Percentiles rank a stretch among this genome's conserved stretches.
These are phyloP conservation scores for Channallabes apus DNA, from an alignment of 2,797 vertebrate species.

Conservation along the genomic window DNA sequence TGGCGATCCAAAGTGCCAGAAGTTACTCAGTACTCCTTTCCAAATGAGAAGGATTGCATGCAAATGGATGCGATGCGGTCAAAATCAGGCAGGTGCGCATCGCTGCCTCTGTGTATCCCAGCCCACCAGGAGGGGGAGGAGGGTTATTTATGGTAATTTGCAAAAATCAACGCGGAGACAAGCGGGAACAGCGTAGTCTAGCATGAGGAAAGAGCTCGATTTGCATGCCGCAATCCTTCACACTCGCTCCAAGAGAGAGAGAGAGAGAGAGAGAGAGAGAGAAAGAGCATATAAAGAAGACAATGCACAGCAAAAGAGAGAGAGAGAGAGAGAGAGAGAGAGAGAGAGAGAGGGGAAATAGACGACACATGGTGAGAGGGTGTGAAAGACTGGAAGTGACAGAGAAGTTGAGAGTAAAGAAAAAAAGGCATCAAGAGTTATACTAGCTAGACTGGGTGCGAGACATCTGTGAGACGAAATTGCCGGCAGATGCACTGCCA, in stretches of 20 bases:
- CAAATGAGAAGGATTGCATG: not conserved
- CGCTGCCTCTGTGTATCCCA: not conserved
- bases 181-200: constrained; percentile 24
- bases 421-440: not conserved
- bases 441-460: not conserved
- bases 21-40: not conserved
- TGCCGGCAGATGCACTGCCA: not conserved
- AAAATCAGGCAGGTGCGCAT: constrained; percentile 13
- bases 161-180: constrained; percentile 43
- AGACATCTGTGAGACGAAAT: not conserved
- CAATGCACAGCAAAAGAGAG: too few species aligned
- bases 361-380: not conserved
- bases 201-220: not conserved
- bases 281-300: too few species aligned
- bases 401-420: not conserved
- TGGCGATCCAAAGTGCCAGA: not conserved
- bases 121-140: constrained; percentile 3
- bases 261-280: too few species aligned
- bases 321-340: too few species aligned
- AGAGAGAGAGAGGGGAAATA: not conserved
- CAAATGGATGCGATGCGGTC: not conserved
- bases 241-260: not conserved
- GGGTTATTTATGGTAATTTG: constrained; percentile 32
- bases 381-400: not conserved
- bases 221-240: not conserved